phyloP scores from a whole-genome alignment of 2,888 invertebrate species.

The Arctia plantaginis region DNA sequence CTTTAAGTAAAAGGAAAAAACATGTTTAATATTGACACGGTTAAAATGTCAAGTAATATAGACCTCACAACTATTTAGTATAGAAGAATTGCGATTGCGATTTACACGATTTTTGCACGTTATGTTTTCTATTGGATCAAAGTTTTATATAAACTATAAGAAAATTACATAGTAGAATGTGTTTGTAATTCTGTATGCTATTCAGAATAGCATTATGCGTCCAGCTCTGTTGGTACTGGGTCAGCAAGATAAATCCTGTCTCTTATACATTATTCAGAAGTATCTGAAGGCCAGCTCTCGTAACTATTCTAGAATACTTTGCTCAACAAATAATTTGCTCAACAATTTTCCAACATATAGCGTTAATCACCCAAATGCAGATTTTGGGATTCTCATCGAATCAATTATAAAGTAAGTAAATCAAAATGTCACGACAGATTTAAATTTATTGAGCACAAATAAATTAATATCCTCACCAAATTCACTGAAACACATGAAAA shows the following conservation, averaged over 20 bases:
- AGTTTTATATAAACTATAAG: background rate
- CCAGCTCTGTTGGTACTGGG: background rate
- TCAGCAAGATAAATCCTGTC: background rate
- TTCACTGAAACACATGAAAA: background rate
- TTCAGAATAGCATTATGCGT: background rate
- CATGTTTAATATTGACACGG: no score
- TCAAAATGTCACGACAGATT: background rate
- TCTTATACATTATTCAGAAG: constrained; percentile 4
- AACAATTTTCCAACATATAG: background rate
- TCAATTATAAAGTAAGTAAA: background rate
- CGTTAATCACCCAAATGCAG: background rate
- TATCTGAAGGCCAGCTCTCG: background rate
- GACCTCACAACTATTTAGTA: no score
- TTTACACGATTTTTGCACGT: no score
- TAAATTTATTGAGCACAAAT: background rate
- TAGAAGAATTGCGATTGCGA: no score
- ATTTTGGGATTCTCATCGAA: background rate
- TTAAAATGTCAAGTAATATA: no score
- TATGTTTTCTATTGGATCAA: background rate
- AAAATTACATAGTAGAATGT: background rate
- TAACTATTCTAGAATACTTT: background rate
- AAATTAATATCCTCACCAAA: background rate
- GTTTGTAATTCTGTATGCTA: background rate
- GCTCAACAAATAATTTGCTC: background rate
- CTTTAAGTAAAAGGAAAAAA: background rate